Base-by-base conservation (phyloP, 2,888 invertebrate genomes). In the Pseudeuparius sepicola region DNA sequence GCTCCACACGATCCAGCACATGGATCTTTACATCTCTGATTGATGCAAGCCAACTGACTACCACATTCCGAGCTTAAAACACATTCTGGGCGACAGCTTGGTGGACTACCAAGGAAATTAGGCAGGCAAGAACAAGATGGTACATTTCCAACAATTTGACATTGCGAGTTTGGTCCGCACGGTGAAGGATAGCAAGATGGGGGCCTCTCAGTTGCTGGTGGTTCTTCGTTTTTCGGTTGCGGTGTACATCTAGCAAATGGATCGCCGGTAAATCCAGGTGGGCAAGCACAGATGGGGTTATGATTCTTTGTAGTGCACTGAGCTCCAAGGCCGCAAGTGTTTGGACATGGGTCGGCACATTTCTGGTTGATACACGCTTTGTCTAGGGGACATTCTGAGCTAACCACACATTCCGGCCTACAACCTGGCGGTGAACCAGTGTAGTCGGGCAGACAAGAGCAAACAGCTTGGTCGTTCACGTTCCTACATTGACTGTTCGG, bases 341-440 rank as follows among this genome's bases (percentile, higher is more conserved):
- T 82, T 9, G 81, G 79, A 52, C 90, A 90, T 23, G 90, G 89
- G 64, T 90, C 86, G 6, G 78, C 74, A 56, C 92, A 92, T 61
- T 78, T 82, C 50, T 82, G 81, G 57, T 85, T 84, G 20, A 87
- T 70, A 50, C 92, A 92, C 11, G 89, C 87, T 47, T 78, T 75
- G 39, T 86, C 82, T 9, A 71, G 57, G 13, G 83, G 73, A 60
- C 90, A 92, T 64, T 89, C 88, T 2, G 82, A 81, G 51, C 81
- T 88, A n/a, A 85, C 82, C 5, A 85, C 71, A 56, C 89, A 89
- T 57, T 88, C 85, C 4, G 88, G 88, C 41, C 85, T 67, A 54
- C 90, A 89, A 33, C 71, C 72, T 2, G 85, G 85, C 31, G 87
- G 87, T 40, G n/a, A 7, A 20, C 20, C 20, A n/a, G n/a, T 70